A percentile compares a stretch with the other conserved stretches of the same genome.
These are phyloP conservation scores for Natrix natrix DNA, from an alignment of 2,797 vertebrate species.

Conservation along the genomic window DNA sequence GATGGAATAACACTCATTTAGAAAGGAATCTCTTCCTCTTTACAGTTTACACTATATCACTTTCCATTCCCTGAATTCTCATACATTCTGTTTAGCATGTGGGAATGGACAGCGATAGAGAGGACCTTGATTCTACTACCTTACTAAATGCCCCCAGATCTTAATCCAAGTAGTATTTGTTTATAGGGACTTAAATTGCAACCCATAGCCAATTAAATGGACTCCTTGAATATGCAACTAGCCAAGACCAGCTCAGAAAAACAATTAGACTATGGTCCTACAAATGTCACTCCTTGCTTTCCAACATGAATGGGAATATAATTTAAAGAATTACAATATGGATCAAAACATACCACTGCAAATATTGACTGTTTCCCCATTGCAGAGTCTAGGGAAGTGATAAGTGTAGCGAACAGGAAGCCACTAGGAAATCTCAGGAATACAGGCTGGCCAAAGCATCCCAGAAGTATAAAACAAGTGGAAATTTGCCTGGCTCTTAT, in stretches of 20 bases:
- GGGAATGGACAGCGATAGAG: not conserved
- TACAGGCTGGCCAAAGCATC: not conserved
- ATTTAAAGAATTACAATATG: not conserved
- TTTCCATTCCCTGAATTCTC: not conserved
- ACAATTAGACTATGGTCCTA: not conserved
- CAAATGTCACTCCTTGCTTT: not conserved
- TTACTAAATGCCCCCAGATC: not conserved
- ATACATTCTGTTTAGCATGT: not conserved
- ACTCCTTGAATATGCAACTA: not conserved
- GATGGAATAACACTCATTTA: not conserved
- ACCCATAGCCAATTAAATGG: not conserved
- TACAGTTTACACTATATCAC: not conserved
- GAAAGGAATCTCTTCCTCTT: not conserved
- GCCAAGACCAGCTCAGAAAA: not conserved
- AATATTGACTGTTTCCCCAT: not conserved
- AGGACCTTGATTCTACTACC: not conserved
- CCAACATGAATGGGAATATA: not conserved
- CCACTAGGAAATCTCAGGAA: not conserved
- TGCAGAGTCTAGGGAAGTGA: not conserved
- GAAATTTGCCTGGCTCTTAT: not conserved
- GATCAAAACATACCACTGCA: not conserved
- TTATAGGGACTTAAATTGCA: not conserved
- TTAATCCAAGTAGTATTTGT: not conserved
- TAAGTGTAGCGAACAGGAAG: not conserved
- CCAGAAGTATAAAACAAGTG: not conserved